Evolutionary conservation across 2,797 vertebrate genomes (phyloP), one percentile per base, ranked within the genome.

Genomic region (Rhadinocentrus ornatus): DNA sequence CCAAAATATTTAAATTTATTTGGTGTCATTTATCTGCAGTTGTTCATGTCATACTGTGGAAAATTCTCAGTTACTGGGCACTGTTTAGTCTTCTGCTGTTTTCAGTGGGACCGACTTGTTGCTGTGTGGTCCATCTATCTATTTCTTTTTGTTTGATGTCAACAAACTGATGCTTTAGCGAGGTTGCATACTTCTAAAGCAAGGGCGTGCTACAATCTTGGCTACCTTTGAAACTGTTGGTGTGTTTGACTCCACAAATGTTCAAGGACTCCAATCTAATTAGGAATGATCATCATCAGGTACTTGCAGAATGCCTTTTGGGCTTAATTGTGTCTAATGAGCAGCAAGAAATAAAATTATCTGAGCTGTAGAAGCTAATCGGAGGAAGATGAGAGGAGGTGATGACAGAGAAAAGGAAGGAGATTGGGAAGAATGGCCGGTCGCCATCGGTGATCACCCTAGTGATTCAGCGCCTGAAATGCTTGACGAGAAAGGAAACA

Each of bases 401-500:
- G 35, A 22, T 11, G 12, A 44, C 4, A 10, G 50, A 12, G 39
- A 31, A 18, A 26, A 4, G 26, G 31, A 59, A 44, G n/a, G 60
- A 34, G 1, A 31, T 50, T 0, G 0, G 34, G 10, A 50, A 11
- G n/a, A n/a, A n/a, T 20, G 15, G 46, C 8, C 22, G 60, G 73
- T 74, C 74, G 67, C 70, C 62, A 24, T 55, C 32, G 93, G 95
- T 93, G 95, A 95, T 96, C 96, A 96, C 95, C 95, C 94, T 83
- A 94, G 93, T 93, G 93, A 92, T 94, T 95, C 95, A 95, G 94
- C 92, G 93, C 94, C 95, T 95, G 94, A 96, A 94, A 94, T 92
- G 89, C 93, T 94, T 94, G 93, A 94, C 88, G 71, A 83, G 26
- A 94, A 88, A 93, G 94, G 93, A 93, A 93, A 94, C 93, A 94